Evolutionary conservation across 2,888 invertebrate species (phyloP), one percentile per base, ranked within the genome.

Genomic region (Caenorhabditis sp.): DNA sequence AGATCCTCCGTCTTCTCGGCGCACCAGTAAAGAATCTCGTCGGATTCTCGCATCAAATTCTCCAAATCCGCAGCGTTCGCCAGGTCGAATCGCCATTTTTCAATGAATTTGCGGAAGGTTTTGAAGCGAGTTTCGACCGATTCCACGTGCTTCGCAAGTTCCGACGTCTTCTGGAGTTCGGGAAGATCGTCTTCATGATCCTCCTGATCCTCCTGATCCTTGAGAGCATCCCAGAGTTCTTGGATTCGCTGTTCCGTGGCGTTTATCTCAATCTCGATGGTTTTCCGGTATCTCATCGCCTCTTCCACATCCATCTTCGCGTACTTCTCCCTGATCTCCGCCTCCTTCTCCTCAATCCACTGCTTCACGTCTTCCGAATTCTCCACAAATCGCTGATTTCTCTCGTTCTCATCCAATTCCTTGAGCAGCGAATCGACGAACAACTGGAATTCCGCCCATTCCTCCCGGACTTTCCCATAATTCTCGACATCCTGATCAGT

Each of bases 1-100:
- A n/a, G n/a, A n/a, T n/a, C n/a, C n/a, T n/a, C n/a, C n/a, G 40
- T n/a, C n/a, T n/a, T n/a, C n/a, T n/a, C n/a, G n/a, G n/a, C 81
- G 47, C 37, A 85, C 84, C 67, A 85, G 80, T 28, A 82, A 40
- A 68, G 82, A 83, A 65, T 83, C 58, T 69, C 84, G 61, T 44
- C 86, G 68, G 53, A 82, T 61, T 40, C 82, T 9, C 51, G 80
- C 56, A 68, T 80, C 67, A 71, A 83, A 61, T 58, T 83, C 76
- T 79, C 86, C 50, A 26, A 77, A 58, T 67, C 85, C 64, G 70
- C 68, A 32, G 58, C 60, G 22, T 37, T 61, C 44, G 71, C 71
- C 60, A 79, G 13, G 28, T 79, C 71, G 20, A 20, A 5, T 28
- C 37, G 68, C 77, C 77, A 77, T 26, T 64, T 69, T 28, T 69